These are phyloP conservation scores for Excalfactoria chinensis DNA, from an alignment of 2,113 vertebrate genomes.

Conservation along the genomic window DNA sequence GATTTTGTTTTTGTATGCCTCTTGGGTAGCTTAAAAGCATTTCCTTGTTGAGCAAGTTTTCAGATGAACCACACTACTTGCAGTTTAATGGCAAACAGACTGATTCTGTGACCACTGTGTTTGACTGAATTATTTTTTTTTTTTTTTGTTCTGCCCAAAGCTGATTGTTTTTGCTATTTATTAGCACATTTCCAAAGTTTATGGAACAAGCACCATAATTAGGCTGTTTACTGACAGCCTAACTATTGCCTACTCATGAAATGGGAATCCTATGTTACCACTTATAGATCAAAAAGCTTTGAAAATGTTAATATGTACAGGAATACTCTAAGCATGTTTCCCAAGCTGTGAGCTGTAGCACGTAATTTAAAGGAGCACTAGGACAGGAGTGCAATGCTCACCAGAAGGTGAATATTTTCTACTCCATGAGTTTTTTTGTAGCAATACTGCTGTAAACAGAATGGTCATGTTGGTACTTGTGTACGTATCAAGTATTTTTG, in stretches of 20 bases:
- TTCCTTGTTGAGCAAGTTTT: neutral
- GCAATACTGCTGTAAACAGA: neutral
- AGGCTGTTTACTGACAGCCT: neutral
- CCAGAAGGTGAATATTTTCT: neutral
- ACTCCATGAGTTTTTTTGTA: neutral
- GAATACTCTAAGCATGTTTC: neutral
- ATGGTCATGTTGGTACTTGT: neutral
- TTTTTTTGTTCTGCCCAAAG: neutral
- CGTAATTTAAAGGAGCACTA: neutral
- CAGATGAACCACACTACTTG: neutral
- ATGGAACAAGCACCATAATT: neutral
- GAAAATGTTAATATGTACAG: neutral
- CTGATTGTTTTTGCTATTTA: accelerated
- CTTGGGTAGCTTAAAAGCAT: neutral
- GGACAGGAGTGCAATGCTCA: neutral
- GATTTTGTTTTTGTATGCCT: neutral
- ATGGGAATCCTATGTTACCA: neutral
- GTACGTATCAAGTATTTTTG: neutral
- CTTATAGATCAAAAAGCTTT: neutral
- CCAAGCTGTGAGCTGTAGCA: neutral
- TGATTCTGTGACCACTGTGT: neutral
- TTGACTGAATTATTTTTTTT: neutral
- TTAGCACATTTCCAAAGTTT: neutral
- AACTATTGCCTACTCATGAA: neutral
- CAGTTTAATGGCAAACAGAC: neutral